Evolutionary conservation across 2,113 vertebrate genomes (phyloP).

Genomic region (Ceyx melanurus): DNA sequence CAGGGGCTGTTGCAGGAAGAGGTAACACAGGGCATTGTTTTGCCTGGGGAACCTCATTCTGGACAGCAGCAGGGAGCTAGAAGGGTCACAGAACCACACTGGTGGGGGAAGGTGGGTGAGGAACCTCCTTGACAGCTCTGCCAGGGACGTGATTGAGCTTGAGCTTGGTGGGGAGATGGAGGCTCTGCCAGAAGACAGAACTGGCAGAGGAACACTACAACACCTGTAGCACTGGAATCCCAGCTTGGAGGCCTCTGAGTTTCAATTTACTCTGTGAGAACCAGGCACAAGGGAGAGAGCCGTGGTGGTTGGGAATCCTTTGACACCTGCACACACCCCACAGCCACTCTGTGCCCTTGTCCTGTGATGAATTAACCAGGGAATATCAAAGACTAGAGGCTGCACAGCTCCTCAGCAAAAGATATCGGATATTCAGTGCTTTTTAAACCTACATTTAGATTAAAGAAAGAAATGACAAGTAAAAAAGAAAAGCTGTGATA

Average conservation of each 20-base stretch:
- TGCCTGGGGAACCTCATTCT: background rate
- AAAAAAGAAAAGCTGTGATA: background rate
- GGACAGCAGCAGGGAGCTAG: fast-evolving
- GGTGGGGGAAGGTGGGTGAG: background rate
- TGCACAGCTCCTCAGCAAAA: background rate
- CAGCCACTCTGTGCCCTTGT: background rate
- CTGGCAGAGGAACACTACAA: background rate
- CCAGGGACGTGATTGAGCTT: background rate
- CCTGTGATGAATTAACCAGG: background rate
- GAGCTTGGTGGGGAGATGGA: background rate
- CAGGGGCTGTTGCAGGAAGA: background rate
- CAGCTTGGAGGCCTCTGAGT: background rate
- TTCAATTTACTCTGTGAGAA: background rate
- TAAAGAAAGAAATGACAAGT: background rate
- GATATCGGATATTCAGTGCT: background rate
- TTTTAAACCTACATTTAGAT: background rate
- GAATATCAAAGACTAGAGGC: background rate
- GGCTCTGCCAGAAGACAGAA: background rate
- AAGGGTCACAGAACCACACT: fast-evolving
- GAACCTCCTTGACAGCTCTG: fast-evolving
- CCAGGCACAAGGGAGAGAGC: fast-evolving
- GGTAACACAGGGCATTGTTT: background rate
- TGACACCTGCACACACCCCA: background rate
- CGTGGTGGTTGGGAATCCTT: background rate
- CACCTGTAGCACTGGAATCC: background rate